These are phyloP conservation scores for Drosophila niveifrons DNA, from an alignment of 2,888 invertebrate species.

Conservation along the genomic window DNA sequence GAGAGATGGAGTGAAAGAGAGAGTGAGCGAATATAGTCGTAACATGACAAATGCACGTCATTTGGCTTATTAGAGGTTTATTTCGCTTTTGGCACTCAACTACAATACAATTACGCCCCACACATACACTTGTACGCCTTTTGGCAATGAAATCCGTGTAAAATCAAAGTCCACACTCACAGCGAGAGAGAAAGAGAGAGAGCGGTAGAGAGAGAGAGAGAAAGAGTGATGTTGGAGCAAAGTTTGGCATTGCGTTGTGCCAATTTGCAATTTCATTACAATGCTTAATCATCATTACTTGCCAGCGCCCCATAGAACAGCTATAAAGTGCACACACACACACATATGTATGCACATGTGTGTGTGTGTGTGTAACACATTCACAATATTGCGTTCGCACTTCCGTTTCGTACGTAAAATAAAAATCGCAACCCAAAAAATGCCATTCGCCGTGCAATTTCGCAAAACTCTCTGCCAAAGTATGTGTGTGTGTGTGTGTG, in stretches of 20 bases:
- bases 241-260: slow-evolving; percentile 58
- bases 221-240: slow-evolving; percentile 6
- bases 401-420: slow-evolving; percentile 53
- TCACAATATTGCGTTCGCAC: slow-evolving; percentile 76
- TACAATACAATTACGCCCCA: slow-evolving; percentile 71
- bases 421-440: slow-evolving; percentile 57
- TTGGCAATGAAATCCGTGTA: slow-evolving; percentile 62
- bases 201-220: too few species aligned
- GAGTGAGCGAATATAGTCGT: background rate
- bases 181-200: background rate
- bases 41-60: slow-evolving; percentile 73
- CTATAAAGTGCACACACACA: slow-evolving; percentile 39
- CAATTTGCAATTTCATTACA: slow-evolving; percentile 82
- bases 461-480: slow-evolving; percentile 6
- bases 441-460: slow-evolving; percentile 58
- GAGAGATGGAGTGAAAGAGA: background rate
- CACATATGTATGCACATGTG: slow-evolving; percentile 4
- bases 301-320: slow-evolving; percentile 34
- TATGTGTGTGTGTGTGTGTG: slow-evolving; percentile 17
- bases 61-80: slow-evolving; percentile 79
- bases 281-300: slow-evolving; percentile 81
- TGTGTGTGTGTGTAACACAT: slow-evolving; percentile 47
- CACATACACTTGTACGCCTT: slow-evolving; percentile 37
- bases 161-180: slow-evolving; percentile 60
- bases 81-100: slow-evolving; percentile 77